Evolutionary conservation across 2,113 vertebrate genomes (phyloP).

Genomic region (Mesoclemmys tuberculata): DNA sequence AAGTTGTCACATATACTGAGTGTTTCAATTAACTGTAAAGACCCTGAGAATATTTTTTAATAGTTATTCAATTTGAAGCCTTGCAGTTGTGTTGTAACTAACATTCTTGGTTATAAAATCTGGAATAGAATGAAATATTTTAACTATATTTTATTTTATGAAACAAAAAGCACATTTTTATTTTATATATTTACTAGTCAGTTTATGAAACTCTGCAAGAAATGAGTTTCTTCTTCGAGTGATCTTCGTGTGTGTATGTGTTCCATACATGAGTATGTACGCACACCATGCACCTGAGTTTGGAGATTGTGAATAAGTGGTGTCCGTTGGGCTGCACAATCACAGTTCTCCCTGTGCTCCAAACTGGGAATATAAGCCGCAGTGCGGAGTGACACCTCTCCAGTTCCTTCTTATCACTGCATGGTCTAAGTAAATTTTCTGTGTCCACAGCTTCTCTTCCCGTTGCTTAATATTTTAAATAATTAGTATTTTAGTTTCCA

Average conservation of each 20-base stretch:
- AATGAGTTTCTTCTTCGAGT: background rate
- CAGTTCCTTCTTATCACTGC: background rate
- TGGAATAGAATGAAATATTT: background rate
- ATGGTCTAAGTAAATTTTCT: background rate
- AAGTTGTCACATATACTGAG: background rate
- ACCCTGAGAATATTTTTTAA: accelerated
- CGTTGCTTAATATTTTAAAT: too few relatives aligned
- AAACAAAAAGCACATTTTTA: background rate
- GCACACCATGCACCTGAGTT: background rate
- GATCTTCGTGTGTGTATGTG: background rate
- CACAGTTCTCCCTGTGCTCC: background rate
- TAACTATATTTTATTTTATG: background rate
- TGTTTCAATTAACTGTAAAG: background rate
- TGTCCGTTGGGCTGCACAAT: background rate
- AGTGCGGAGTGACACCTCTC: background rate
- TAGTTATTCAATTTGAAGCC: background rate
- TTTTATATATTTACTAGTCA: background rate
- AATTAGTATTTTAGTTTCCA: too few relatives aligned
- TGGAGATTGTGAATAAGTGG: background rate
- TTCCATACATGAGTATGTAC: background rate
- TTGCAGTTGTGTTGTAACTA: background rate
- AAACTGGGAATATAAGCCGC: background rate
- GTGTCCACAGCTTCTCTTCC: background rate
- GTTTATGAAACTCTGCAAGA: background rate
- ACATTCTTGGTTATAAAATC: background rate